Evolutionary conservation across 2,113 vertebrate species (phyloP), one percentile per base, ranked within the genome.

Genomic region (Eretmochelys imbricata): DNA sequence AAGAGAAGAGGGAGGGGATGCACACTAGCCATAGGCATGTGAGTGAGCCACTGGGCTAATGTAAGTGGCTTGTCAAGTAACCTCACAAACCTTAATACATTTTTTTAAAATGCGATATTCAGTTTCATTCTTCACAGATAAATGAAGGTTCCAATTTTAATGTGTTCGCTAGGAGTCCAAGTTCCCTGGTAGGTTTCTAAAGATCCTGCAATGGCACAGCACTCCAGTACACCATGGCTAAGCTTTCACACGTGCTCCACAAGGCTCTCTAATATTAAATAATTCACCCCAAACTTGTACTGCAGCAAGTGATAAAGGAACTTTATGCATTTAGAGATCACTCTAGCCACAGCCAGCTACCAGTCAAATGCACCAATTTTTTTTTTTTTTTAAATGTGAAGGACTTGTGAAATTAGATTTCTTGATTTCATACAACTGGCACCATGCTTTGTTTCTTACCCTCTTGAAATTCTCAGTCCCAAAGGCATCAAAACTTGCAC

Each of bases 301-400:
- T 78, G 75, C 25, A 48, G 42, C 75, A 78, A 48, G 75, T 78
- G 42, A 27, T 78, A 48, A 20, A 25, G 9, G 17, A 55, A 55
- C 25, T 82, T 82, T 82, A 27, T 24, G 57, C 20, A 35, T 57
- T 38, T 6, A 46, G 50, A 54, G 49, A 59, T 46, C 5, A 75
- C 62, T 62, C 53, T 79, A 55, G n/a, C 53, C 82, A 27, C 25
- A 59, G 42, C 53, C 91, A 69, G 65, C 11, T 20, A 50, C 13
- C 86, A 31, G 1, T 3, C 89, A 80, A 83, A 96, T 69, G 97
- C 95, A 94, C 88, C 82, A 87, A 82, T 16, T 86, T 3, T 17
- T 19, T 96, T 17, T 19, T 96, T 97, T 95, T 97, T 96, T 96
- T 50, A 53, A 91, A 95, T 85, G 48, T 42, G 48, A 85, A 25